Evolutionary conservation across 2,888 invertebrate species (phyloP).

Genomic region (Axea sp.): DNA sequence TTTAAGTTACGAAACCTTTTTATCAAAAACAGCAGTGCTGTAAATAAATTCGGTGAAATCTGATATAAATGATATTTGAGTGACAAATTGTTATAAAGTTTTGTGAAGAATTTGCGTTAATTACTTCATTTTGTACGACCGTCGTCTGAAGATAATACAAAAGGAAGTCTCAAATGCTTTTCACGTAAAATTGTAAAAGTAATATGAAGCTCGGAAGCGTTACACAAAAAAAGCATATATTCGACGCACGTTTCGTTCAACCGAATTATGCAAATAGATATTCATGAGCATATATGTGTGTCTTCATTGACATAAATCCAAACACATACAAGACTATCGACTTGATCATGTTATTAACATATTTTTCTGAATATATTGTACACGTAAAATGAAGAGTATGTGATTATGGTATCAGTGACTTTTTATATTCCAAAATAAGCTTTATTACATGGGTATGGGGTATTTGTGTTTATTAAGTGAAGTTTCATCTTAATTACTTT

Average conservation of each 20-base stretch:
- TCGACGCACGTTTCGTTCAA: slow-evolving; percentile 62
- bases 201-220: slow-evolving; percentile 49
- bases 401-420: background rate
- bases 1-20: no score
- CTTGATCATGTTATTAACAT: slow-evolving; percentile 50
- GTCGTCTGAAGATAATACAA: slow-evolving; percentile 16
- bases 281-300: slow-evolving; percentile 52
- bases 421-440: slow-evolving; percentile 18
- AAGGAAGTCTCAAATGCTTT: slow-evolving; percentile 55
- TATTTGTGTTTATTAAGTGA: no score
- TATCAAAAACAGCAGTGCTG: no score
- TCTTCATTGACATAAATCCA: slow-evolving; percentile 55
- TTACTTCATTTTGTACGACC: no score
- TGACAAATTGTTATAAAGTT: no score
- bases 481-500: no score
- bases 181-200: slow-evolving; percentile 63
- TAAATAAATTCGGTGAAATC: no score
- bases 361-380: slow-evolving; percentile 16
- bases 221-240: slow-evolving; percentile 50
- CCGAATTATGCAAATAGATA: slow-evolving; percentile 71
- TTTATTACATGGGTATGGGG: background rate
- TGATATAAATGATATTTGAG: no score
- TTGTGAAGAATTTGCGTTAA: no score
- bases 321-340: slow-evolving; percentile 46
- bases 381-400: slow-evolving; percentile 5